Evolutionary conservation across 2,888 invertebrate genomes (phyloP).

Genomic region (Chloromyia formosa): DNA sequence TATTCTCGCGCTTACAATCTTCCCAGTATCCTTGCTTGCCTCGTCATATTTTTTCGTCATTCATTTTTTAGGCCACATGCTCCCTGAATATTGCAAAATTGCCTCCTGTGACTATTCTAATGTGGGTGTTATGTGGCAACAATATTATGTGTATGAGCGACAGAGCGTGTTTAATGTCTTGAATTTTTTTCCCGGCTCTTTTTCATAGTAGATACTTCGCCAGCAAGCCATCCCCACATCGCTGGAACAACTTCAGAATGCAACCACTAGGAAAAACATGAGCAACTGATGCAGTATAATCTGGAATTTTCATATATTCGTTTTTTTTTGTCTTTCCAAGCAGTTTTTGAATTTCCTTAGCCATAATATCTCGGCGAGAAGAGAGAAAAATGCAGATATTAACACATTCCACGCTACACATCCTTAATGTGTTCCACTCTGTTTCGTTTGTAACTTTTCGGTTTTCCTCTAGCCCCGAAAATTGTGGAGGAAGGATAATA

Average conservation of each 20-base stretch:
- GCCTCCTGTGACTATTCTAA: constrained; percentile 6
- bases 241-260: constrained; percentile 5
- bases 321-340: neutral
- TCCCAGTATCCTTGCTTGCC: neutral
- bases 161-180: constrained; percentile 11
- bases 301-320: neutral
- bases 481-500: no score
- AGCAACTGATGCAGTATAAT: no score
- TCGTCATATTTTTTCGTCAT: neutral
- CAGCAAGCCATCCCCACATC: neutral
- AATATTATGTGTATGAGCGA: constrained; percentile 19
- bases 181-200: neutral
- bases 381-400: constrained; percentile 3
- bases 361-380: neutral
- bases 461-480: neutral
- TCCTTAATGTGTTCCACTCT: constrained; percentile 41
- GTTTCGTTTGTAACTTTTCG: constrained; percentile 24
- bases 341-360: neutral
- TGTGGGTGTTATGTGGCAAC: constrained; percentile 9
- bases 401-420: constrained; percentile 30
- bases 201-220: no score
- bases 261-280: no score
- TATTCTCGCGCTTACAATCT: neutral
- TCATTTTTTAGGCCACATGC: neutral
- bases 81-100: constrained; percentile 19